phyloP scores from a whole-genome alignment of 2,797 vertebrate genomes.

The Anomalospiza imberbis region DNA sequence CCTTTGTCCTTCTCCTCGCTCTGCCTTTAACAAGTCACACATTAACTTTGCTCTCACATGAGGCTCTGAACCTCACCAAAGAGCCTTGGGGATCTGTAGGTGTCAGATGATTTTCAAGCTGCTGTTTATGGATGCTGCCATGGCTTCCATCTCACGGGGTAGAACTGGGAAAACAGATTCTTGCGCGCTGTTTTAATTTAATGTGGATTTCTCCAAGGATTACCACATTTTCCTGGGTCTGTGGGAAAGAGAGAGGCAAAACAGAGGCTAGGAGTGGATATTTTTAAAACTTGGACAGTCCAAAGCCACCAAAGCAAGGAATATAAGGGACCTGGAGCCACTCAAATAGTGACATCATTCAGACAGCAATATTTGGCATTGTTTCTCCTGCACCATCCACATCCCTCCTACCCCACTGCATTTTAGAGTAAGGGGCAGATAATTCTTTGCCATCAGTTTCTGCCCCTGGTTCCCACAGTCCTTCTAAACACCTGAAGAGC shows the following conservation, averaged over 20 bases:
- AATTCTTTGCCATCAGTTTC: neutral
- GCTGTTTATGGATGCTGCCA: neutral
- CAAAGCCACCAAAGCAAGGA: neutral
- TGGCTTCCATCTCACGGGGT: neutral
- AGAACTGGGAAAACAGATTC: neutral
- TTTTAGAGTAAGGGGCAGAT: neutral
- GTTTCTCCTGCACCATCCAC: neutral
- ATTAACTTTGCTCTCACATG: conserved; percentile 15
- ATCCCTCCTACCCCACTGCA: neutral
- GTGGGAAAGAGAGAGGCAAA: neutral
- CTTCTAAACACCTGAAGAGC: neutral
- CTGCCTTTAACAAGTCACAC: conserved; percentile 15
- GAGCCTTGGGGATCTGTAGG: neutral
- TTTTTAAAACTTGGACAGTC: neutral
- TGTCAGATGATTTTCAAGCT: neutral
- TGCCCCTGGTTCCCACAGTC: neutral
- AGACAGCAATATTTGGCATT: neutral
- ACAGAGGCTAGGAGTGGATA: neutral
- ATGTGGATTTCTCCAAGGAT: neutral
- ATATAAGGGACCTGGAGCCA: neutral
- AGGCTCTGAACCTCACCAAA: neutral
- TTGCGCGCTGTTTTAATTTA: neutral
- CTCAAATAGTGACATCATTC: neutral
- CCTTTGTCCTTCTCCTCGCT: neutral
- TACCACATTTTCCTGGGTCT: neutral